Conservation (phyloP, 2,113 vertebrate genomes). For the Neolamprologus fasciatus region DNA sequence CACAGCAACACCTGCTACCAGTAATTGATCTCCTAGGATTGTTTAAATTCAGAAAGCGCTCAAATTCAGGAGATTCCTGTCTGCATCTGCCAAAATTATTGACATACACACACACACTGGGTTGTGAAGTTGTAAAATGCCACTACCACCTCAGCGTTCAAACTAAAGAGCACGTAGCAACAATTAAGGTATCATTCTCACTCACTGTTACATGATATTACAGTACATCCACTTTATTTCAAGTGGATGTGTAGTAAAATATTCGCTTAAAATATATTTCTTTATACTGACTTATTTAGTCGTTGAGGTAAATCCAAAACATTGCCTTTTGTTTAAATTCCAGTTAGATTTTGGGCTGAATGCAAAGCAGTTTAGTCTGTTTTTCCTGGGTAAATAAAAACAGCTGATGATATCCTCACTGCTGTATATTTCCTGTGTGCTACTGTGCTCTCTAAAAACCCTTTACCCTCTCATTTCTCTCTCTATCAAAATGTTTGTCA, state of each 20-base stretch:
- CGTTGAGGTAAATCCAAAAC: background rate
- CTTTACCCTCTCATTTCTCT: background rate
- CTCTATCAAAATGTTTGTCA: background rate
- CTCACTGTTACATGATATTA: background rate
- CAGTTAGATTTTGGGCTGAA: rapidly evolving
- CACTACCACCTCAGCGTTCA: background rate
- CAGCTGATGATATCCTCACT: background rate
- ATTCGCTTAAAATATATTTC: background rate
- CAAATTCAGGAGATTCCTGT: constrained; percentile 14
- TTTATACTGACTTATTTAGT: background rate
- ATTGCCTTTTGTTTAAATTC: background rate
- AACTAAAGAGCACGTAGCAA: background rate
- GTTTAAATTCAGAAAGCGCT: background rate
- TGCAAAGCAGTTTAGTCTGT: background rate
- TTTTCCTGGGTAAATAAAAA: background rate
- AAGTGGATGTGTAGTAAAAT: background rate
- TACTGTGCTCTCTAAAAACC: background rate
- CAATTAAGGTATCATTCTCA: background rate
- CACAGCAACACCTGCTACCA: constrained; percentile 14
- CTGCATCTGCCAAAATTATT: constrained; percentile 1
- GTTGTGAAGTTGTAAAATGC: background rate
- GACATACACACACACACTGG: background rate
- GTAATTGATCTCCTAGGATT: constrained; percentile 27
- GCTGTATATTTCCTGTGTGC: background rate
- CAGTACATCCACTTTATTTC: background rate